These are phyloP conservation scores for Helicoverpa assulta DNA, from an alignment of 2,888 invertebrate species.

Conservation along the genomic window DNA sequence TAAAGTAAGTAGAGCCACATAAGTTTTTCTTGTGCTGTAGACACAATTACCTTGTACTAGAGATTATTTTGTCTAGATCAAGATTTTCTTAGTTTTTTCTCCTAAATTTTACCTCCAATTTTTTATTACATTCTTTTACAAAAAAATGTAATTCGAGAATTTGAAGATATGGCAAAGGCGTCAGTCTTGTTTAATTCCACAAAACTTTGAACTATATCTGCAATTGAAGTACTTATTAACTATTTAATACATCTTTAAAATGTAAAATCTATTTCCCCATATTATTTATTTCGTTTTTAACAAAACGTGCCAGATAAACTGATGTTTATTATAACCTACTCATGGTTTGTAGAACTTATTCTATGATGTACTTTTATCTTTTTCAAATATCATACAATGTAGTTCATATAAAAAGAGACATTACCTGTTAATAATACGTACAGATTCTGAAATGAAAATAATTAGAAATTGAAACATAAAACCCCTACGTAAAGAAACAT, in stretches of 20 bases:
- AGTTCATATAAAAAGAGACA: not conserved
- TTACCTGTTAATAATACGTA: not conserved
- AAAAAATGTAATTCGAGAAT: slow-evolving; percentile 10
- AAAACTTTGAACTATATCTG: slow-evolving; percentile 8
- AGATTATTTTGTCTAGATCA: slow-evolving; percentile 39
- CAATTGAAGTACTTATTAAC: slow-evolving; percentile 17
- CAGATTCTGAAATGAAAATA: not conserved
- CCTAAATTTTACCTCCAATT: not conserved
- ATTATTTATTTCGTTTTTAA: no score
- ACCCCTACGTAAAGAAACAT: no score
- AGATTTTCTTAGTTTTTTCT: slow-evolving; percentile 1
- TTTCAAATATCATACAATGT: not conserved
- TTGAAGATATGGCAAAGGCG: slow-evolving; percentile 11
- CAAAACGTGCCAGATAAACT: no score
- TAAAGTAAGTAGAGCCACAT: slow-evolving; percentile 46
- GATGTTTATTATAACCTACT: no score
- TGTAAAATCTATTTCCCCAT: not conserved
- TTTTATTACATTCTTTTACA: slow-evolving; percentile 15
- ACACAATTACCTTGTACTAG: slow-evolving; percentile 49
- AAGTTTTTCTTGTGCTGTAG: slow-evolving; percentile 46
- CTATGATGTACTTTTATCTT: no score
- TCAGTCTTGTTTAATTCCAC: not conserved
- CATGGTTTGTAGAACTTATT: no score
- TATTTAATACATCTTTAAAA: slow-evolving; percentile 5
- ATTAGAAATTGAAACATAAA: not conserved